Evolutionary conservation across 1,140 invertebrate genomes (phyloP).

Genomic region (Temnothorax nylanderi): DNA sequence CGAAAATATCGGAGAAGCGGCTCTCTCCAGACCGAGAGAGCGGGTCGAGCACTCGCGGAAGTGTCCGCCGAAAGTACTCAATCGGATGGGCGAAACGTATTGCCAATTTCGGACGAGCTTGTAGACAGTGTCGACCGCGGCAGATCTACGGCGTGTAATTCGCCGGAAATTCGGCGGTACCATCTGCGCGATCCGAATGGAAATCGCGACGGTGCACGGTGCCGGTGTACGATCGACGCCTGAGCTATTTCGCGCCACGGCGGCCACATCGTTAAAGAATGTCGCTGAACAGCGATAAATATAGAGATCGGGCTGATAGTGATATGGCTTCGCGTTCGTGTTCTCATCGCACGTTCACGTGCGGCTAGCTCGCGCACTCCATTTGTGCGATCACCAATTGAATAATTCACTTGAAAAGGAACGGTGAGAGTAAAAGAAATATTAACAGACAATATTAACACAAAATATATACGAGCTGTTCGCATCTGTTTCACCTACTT

Average conservation of each 20-base stretch:
- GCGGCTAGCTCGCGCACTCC: neutral
- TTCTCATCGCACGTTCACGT: neutral
- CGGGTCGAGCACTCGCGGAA: slow-evolving; percentile 49
- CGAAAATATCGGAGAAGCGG: slow-evolving; percentile 72
- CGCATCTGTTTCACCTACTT: neutral
- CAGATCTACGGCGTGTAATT: slow-evolving; percentile 54
- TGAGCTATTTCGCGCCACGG: slow-evolving; percentile 68
- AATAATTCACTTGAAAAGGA: neutral
- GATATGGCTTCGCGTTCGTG: neutral
- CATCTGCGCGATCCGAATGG: slow-evolving; percentile 60
- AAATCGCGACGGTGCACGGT: slow-evolving; percentile 49
- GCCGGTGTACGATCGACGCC: slow-evolving; percentile 54
- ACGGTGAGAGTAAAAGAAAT: neutral
- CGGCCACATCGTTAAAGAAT: slow-evolving; percentile 66
- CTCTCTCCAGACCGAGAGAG: slow-evolving; percentile 62
- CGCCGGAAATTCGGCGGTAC: slow-evolving; percentile 63
- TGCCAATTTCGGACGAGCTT: slow-evolving; percentile 50
- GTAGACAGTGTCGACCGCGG: slow-evolving; percentile 52
- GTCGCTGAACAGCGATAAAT: slow-evolving; percentile 54
- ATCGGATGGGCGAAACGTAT: slow-evolving; percentile 58
- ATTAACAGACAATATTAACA: neutral
- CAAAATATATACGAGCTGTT: neutral
- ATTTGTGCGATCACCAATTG: neutral
- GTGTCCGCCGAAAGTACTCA: slow-evolving; percentile 63
- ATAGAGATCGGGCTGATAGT: slow-evolving; percentile 40